These are phyloP conservation scores for Drosophila hydei DNA, from an alignment of 1,140 invertebrate genomes.

Conservation along the genomic window DNA sequence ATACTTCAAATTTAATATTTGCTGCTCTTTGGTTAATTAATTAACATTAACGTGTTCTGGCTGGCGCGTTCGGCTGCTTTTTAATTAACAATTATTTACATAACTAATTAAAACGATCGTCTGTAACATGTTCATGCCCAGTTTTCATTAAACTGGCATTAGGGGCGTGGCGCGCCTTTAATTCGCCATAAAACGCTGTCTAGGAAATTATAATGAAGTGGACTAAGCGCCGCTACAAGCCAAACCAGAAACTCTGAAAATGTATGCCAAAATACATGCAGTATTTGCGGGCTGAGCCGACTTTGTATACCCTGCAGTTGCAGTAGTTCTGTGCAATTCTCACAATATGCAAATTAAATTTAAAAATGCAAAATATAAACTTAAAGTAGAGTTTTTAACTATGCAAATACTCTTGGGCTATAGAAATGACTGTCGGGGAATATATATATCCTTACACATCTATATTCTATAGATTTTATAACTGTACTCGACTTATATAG, in stretches of 20 bases:
- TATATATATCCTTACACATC: too few relatives aligned
- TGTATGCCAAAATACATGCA: constrained; percentile 14
- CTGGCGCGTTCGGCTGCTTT: constrained; percentile 38
- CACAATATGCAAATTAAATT: too few relatives aligned
- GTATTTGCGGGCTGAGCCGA: background rate
- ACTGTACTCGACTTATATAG: too few relatives aligned
- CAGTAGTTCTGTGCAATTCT: background rate
- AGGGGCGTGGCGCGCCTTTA: constrained; percentile 26
- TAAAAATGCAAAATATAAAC: too few relatives aligned
- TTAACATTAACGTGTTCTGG: constrained; percentile 57
- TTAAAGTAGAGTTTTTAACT: too few relatives aligned
- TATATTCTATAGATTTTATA: too few relatives aligned
- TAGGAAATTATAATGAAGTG: constrained; percentile 35
- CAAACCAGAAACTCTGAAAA: constrained; percentile 53
- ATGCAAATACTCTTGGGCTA: too few relatives aligned
- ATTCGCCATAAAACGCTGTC: constrained; percentile 24
- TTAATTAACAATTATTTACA: constrained; percentile 77
- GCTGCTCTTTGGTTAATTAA: constrained; percentile 53
- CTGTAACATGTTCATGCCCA: constrained; percentile 69
- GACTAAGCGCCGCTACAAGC: constrained; percentile 43
- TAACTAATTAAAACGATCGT: constrained; percentile 72
- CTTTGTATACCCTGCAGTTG: constrained; percentile 12
- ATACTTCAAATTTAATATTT: too few relatives aligned
- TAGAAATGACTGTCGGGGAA: too few relatives aligned
- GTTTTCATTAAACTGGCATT: constrained; percentile 59